phyloP scores from a whole-genome alignment of 1,140 invertebrate genomes.

The Drosophila erecta region DNA sequence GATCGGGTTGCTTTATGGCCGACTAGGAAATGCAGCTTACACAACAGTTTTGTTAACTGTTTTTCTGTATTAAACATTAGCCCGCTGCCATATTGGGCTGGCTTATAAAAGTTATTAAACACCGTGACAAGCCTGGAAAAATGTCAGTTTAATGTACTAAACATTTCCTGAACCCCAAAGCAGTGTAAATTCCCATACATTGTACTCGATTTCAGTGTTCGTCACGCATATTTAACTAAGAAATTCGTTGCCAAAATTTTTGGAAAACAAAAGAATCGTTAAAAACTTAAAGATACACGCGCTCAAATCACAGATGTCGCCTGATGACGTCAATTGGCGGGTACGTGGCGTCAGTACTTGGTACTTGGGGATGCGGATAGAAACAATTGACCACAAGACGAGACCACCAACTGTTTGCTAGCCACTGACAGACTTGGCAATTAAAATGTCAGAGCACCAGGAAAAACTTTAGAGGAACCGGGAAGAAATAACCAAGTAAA shows the following conservation, averaged over 20 bases:
- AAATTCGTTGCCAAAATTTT: slow-evolving; percentile 15
- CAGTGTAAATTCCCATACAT: not conserved
- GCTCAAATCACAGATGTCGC: slow-evolving; percentile 29
- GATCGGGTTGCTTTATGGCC: slow-evolving; percentile 30
- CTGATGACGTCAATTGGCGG: slow-evolving; percentile 56
- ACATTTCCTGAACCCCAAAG: slow-evolving; percentile 26
- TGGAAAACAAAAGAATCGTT: slow-evolving; percentile 17
- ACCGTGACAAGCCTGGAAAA: slow-evolving; percentile 45
- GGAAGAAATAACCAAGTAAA: slow-evolving; percentile 22
- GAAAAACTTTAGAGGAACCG: slow-evolving; percentile 4
- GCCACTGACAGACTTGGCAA: slow-evolving; percentile 65
- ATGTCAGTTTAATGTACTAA: slow-evolving; percentile 3
- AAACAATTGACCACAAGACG: slow-evolving; percentile 47
- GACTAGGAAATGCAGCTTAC: slow-evolving; percentile 56
- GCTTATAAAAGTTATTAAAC: slow-evolving; percentile 43
- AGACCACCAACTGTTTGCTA: slow-evolving; percentile 57
- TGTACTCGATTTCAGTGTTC: slow-evolving; percentile 19
- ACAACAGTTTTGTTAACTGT: slow-evolving; percentile 55
- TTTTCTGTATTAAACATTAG: slow-evolving; percentile 33
- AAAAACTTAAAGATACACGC: slow-evolving; percentile 46
- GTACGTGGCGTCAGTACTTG: slow-evolving; percentile 36
- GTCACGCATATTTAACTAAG: slow-evolving; percentile 12
- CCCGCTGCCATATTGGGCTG: slow-evolving; percentile 37
- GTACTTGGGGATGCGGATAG: slow-evolving; percentile 21
- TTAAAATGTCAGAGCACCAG: slow-evolving; percentile 60